Evolutionary conservation across 1,140 invertebrate species (phyloP), one percentile per base, ranked within the genome.

Genomic region (Chironomus tepperi): DNA sequence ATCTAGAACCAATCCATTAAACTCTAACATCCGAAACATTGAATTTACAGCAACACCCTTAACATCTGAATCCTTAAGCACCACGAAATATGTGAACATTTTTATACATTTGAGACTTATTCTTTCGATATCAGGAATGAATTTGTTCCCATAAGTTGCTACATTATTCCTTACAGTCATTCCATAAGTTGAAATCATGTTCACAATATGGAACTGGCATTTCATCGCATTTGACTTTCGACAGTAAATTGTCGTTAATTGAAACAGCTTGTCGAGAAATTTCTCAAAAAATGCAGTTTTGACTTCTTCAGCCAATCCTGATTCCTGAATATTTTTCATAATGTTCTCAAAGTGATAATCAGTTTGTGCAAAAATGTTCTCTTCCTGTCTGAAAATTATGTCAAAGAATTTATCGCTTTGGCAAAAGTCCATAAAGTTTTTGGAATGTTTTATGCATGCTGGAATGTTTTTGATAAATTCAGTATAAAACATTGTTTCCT

Each of bases 51-150:
- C 87, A 77, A 89, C 88, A 57, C 85, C 84, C 0, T 85, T 84
- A n/a, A 90, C 82, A 72, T 85, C 84, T 7, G 89, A 88, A 42
- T 85, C 86, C 1, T 86, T 85, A 78, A 89, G 84, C 79, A 91
- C 85, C 76, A 91, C 85, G 74, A 88, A 87, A 79, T 88, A 87
- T 15, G 90, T 82, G 3, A 87, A 84, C 74, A 89, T 81, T 78
- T 88, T 89, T 47, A 86, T 86, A 76, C 81, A 81, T 7, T 21
- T 70, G 3, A 21, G 6, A 18, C 12, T n/a, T 8, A 57, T 12
- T 15, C n/a, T 0, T 15, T 57, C 47, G 15, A 57, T 15, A 15
- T 15, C n/a, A 5, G n/a, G 12, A 9, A 57, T 9, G 5, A 34
- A 34, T 5, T 34, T 34, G 5, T 34, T 34, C 5, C 24, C 24